phyloP scores from a whole-genome alignment of 2,888 invertebrate species.

The Caradrina kadenii region DNA sequence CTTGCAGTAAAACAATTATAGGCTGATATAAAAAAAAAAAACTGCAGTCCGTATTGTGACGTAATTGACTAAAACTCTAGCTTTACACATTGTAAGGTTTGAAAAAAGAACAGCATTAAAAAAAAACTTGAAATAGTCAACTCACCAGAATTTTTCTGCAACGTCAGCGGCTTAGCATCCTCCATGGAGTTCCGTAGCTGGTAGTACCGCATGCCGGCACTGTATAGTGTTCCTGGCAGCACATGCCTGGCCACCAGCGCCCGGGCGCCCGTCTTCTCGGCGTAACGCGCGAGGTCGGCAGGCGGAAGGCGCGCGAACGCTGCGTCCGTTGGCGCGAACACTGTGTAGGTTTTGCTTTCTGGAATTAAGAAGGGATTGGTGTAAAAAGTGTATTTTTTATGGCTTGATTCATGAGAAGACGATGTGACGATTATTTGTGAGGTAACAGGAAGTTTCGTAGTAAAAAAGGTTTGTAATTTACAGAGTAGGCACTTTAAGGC shows the following conservation, averaged over 20 bases:
- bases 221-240: slow-evolving; percentile 94
- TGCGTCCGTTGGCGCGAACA: slow-evolving; percentile 96
- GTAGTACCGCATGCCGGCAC: slow-evolving; percentile 96
- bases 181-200: slow-evolving; percentile 95
- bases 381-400: too few relatives aligned
- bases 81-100: too few relatives aligned
- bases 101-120: neutral
- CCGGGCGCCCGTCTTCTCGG: slow-evolving; percentile 92
- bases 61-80: too few relatives aligned
- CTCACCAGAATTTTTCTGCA: slow-evolving; percentile 95
- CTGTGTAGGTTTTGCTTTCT: slow-evolving; percentile 96
- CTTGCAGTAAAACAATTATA: too few relatives aligned
- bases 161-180: slow-evolving; percentile 93
- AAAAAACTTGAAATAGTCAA: slow-evolving; percentile 18
- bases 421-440: too few relatives aligned
- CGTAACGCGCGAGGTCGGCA: slow-evolving; percentile 90
- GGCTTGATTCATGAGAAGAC: too few relatives aligned
- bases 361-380: slow-evolving; percentile 54
- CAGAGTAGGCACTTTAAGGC: too few relatives aligned
- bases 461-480: too few relatives aligned
- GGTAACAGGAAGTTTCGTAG: too few relatives aligned
- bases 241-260: slow-evolving; percentile 94
- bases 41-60: too few relatives aligned
- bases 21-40: too few relatives aligned
- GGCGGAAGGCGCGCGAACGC: slow-evolving; percentile 93